Evolutionary conservation across 2,888 invertebrate species (phyloP).

Genomic region (Eustalomyia histrio): DNA sequence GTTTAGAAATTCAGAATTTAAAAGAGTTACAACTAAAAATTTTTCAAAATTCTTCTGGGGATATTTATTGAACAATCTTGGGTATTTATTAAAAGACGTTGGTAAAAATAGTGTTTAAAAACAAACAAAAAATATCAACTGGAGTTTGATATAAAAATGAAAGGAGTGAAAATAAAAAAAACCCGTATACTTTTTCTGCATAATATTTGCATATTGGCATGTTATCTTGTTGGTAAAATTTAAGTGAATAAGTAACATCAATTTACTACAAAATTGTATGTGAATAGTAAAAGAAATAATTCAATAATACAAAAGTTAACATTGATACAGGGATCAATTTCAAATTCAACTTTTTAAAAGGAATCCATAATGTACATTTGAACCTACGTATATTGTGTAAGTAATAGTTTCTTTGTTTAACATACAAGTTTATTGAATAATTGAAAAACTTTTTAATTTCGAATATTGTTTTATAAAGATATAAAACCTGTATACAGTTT

Average conservation of each 20-base stretch:
- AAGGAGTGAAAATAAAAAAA: too few species aligned
- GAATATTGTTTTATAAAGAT: neutral
- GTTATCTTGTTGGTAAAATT: conserved; percentile 1
- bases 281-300: conserved; percentile 1
- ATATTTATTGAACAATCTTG: too few species aligned
- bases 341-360: neutral
- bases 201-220: neutral
- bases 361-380: neutral
- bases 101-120: too few species aligned
- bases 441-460: conserved; percentile 1
- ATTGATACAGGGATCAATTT: conserved; percentile 7
- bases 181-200: neutral
- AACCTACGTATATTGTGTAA: neutral
- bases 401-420: neutral
- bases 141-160: too few species aligned
- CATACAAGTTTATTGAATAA: neutral
- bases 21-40: too few species aligned
- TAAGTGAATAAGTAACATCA: conserved; percentile 1
- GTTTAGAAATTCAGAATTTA: too few species aligned
- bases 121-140: too few species aligned
- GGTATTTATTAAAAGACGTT: too few species aligned
- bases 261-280: conserved; percentile 7
- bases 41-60: too few species aligned
- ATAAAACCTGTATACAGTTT: neutral
- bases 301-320: conserved; percentile 7